Evolutionary conservation across 2,797 vertebrate genomes (phyloP), one percentile per base, ranked within the genome.

Genomic region (Myripristis jacobus): DNA sequence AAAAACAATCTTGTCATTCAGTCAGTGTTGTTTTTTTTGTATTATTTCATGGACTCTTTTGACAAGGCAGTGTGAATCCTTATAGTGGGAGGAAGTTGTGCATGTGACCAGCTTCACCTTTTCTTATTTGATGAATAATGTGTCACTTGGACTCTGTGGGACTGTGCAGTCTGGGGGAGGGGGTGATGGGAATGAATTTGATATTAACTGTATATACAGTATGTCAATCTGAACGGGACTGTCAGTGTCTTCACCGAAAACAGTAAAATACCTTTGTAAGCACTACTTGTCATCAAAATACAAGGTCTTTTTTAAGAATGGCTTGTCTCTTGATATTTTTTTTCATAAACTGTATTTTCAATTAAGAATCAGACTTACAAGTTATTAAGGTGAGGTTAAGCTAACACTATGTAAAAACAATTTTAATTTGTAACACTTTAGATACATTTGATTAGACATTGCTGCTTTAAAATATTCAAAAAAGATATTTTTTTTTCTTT

Each of bases 261-360:
- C 69, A 88, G 78, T 86, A 55, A 58, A 93, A 93, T 86, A 92
- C 87, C 94, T 96, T 97, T 96, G 95, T 96, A 96, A 96, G 94
- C 91, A 95, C 93, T 94, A 94, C 94, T 94, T 93, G 95, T 97
- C 96, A 94, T 94, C 93, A 95, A 95, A 96, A 95, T 95, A 95
- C 94, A 95, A 95, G 89, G 88, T 87, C 86, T 88, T 91, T 94
- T 90, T 83, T 77, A 88, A 85, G 41, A 80, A 86, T 55, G 74
- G 43, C 53, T 70, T 41, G 18, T 78, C 68, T 86, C 51, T 3
- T n/a, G n/a, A n/a, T n/a, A n/a, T n/a, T n/a, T n/a, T 69, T 78
- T 76, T 66, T 21, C 9, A 78, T 77, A 51, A 9, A 4, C 25
- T 83, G 86, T 85, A 73, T 75, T 90, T 72, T 65, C 36, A 55